Evolutionary conservation across 2,888 invertebrate genomes (phyloP), one percentile per base, ranked within the genome.

Genomic region (Ochropleura leucogaster): DNA sequence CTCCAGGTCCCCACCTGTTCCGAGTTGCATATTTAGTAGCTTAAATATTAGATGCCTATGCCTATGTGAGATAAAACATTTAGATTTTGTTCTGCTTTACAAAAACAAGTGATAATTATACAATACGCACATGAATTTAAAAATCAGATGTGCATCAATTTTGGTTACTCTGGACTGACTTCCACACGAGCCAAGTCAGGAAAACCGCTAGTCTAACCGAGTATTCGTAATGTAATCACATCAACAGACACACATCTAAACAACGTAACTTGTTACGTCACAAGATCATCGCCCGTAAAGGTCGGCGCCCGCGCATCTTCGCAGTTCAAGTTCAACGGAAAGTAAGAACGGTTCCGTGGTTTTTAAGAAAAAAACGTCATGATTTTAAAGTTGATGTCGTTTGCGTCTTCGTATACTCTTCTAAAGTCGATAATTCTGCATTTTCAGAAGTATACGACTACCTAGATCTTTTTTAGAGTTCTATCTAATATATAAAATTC

Each of bases 321-420:
- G 51, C 67, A 77, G 90, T 88, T 91, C 90, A 91, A 91, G 91
- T 82, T 86, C 90, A 86, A 80, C 74, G 47, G 86, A 89, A 88
- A 88, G 89, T 86, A 80, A 89, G 60, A 82, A 78, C 75, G 49
- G 62, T 77, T 83, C 68, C 30, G 12, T 53, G 12, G 53, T 70
- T 40, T n/a, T 51, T n/a, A 57, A 53, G 75, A 64, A 65, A 74
- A 65, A 77, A 53, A 20, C 72, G 80, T 77, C 60, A 82, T 62
- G 53, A 46, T 55, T 76, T 18, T 70, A 18, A 20, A 59, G 20
- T 30, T 30, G 30, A 30, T 30, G 30, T 30, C 30, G 30, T 30
- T 3, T 30, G 30, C 30, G 3, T 30, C 30, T 2, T 30, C 30
- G 30, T 30, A 30, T 30, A 30, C 30, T 30, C 30, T 30, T 30